Percentiles rank a stretch among this genome's conserved stretches.
Evolutionary conservation across 2,888 invertebrate species (phyloP).

Genomic region (Pediacus dermestoides): DNA sequence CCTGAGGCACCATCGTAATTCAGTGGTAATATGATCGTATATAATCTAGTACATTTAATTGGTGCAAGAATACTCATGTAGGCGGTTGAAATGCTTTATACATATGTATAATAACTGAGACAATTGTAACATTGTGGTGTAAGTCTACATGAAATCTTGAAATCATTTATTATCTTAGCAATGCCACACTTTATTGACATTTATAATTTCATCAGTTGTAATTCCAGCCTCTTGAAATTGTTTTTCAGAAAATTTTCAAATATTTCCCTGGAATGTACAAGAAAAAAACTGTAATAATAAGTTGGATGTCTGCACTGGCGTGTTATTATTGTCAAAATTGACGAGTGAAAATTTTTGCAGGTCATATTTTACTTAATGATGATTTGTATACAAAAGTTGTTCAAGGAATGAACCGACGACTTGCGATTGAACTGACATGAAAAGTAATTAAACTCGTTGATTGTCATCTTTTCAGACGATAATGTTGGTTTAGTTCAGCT

Average conservation of each 20-base stretch:
- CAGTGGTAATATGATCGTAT: constrained; percentile 45
- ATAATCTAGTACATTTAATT: constrained; percentile 43
- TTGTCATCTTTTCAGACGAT: constrained; percentile 36
- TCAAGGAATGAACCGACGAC: neutral
- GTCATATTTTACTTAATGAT: constrained; percentile 20
- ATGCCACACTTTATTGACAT: too few relatives aligned
- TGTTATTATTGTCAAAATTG: constrained; percentile 4
- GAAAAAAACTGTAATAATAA: too few relatives aligned
- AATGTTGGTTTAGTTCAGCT: constrained; percentile 33
- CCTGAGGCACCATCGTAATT: constrained; percentile 41
- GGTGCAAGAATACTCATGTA: constrained; percentile 40
- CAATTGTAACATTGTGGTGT: constrained; percentile 27
- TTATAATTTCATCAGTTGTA: too few relatives aligned
- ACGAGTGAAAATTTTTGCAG: constrained; percentile 15
- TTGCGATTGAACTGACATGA: constrained; percentile 20
- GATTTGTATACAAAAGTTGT: constrained; percentile 16
- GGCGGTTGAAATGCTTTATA: constrained; percentile 34
- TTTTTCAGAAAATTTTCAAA: too few relatives aligned
- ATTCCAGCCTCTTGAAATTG: too few relatives aligned
- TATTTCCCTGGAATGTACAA: too few relatives aligned
- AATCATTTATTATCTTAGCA: too few relatives aligned
- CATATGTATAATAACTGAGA: constrained; percentile 25
- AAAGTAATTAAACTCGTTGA: constrained; percentile 37
- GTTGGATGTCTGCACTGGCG: too few relatives aligned
- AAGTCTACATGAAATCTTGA: too few relatives aligned